These are phyloP conservation scores for Spisula subtruncata DNA, from an alignment of 2,888 invertebrate genomes.

Conservation along the genomic window DNA sequence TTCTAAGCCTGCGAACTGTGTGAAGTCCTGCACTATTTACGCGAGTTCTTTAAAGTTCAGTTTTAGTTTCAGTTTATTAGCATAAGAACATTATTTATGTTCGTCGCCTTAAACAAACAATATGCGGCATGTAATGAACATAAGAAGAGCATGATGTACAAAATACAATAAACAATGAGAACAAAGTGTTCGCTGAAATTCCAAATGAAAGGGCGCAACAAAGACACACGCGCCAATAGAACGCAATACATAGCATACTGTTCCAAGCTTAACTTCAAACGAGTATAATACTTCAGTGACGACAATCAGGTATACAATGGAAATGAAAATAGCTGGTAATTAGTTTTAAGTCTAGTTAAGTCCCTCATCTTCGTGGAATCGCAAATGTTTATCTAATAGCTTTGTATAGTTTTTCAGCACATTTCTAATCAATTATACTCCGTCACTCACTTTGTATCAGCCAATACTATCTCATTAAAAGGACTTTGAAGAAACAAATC, in stretches of 20 bases:
- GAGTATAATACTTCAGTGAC: not conserved
- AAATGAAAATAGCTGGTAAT: conserved; percentile 37
- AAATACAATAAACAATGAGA: no score
- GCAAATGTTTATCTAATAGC: conserved; percentile 57
- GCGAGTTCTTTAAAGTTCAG: no score
- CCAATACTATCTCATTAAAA: conserved; percentile 56
- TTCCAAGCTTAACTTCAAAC: not conserved
- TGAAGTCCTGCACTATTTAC: no score
- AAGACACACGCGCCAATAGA: not conserved
- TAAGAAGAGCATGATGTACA: no score
- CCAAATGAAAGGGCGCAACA: not conserved
- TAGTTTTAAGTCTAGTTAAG: conserved; percentile 39
- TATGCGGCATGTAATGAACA: no score
- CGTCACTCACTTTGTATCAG: conserved; percentile 56
- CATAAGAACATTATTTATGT: no score
- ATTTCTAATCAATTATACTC: conserved; percentile 52
- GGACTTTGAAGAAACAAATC: conserved; percentile 70
- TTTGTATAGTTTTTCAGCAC: conserved; percentile 50
- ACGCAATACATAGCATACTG: not conserved
- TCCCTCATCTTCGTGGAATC: conserved; percentile 52
- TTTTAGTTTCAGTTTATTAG: no score
- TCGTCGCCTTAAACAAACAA: no score
- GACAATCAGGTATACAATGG: conserved; percentile 27
- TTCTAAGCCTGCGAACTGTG: no score
- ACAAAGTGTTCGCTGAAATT: not conserved